These are phyloP conservation scores for Astropecten irregularis DNA, from an alignment of 53 echinoderm and acorn worm genomes.

Conservation along the genomic window DNA sequence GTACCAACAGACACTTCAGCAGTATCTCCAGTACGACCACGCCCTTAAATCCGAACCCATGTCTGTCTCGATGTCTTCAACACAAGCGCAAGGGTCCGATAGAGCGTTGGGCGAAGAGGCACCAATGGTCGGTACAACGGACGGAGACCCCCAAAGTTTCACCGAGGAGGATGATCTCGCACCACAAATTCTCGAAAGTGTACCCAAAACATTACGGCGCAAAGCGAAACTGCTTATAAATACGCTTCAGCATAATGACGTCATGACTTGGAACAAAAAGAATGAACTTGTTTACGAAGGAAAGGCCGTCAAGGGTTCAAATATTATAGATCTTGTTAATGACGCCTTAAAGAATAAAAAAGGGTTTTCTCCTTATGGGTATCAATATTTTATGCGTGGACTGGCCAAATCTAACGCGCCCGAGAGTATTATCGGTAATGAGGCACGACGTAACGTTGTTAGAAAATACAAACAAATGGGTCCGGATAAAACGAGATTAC, in stretches of 20 bases:
- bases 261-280: conserved; percentile 30
- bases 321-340: conserved; percentile 38
- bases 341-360: conserved; percentile 16
- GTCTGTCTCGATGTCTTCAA: neutral
- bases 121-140: neutral
- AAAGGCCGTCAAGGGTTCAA: conserved; percentile 25
- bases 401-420: conserved; percentile 39
- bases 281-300: conserved; percentile 24
- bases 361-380: conserved; percentile 39
- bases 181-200: conserved; percentile 27
- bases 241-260: neutral
- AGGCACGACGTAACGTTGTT: neutral
- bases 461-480: neutral
- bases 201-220: conserved; percentile 7
- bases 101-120: no score
- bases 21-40: neutral
- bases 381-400: conserved; percentile 42
- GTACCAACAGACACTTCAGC: conserved; percentile 1
- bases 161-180: neutral
- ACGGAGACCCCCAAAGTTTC: neutral
- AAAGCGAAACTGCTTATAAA: conserved; percentile 14
- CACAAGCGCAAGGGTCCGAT: neutral
- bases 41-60: neutral
- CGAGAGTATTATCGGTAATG: conserved; percentile 24
- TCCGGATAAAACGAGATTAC: no score